Conservation (phyloP, 2,888 invertebrate genomes). For the Selenia dentaria region DNA sequence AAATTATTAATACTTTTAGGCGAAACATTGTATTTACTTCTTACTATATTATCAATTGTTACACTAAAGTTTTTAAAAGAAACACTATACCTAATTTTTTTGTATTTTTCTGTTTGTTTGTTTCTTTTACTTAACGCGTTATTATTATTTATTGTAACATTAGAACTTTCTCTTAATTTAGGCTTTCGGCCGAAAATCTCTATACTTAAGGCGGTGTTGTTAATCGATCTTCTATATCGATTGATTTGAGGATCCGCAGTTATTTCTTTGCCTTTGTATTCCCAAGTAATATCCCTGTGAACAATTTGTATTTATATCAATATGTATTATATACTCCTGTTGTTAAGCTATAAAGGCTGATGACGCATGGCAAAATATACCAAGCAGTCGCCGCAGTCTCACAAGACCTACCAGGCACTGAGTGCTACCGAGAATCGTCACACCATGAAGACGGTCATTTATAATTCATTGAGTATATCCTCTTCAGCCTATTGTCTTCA, state of each 20-base stretch:
- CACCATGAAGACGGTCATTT: no score
- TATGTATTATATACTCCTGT: no score
- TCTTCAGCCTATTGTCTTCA: no score
- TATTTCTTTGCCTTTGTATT: constrained; percentile 76
- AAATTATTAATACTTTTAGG: neutral
- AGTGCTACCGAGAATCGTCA: no score
- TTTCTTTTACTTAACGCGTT: neutral
- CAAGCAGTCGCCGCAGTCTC: no score
- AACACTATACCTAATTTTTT: neutral
- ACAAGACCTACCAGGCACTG: no score
- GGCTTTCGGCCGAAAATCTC: constrained; percentile 79
- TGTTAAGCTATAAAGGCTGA: no score
- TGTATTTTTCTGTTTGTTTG: neutral
- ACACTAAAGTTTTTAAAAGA: neutral
- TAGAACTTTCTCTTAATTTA: constrained; percentile 64
- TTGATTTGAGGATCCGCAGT: constrained; percentile 56
- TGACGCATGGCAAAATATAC: no score
- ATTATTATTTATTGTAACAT: neutral
- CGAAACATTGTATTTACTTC: neutral
- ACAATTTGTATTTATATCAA: no score
- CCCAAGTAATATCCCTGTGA: constrained; percentile 79
- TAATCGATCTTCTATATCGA: constrained; percentile 63
- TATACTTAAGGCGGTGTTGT: constrained; percentile 59
- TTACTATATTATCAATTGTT: neutral
- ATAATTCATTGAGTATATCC: no score